Base-by-base conservation (phyloP, 2,888 invertebrate species). In the Dromius quadrimaculatus region DNA sequence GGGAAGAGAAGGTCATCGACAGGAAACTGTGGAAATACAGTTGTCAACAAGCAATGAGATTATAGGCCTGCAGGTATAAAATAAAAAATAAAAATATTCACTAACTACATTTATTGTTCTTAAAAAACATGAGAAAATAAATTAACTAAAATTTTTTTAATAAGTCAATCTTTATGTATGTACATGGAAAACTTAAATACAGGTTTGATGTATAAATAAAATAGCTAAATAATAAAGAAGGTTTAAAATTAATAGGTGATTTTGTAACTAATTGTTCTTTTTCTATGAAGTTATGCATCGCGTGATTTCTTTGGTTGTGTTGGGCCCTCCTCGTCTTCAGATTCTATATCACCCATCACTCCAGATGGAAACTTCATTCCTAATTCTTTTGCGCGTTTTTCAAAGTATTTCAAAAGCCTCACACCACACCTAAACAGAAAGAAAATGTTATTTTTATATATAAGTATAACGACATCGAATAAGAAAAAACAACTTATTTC, bases 401-500 rank as follows among this genome's bases (percentile, higher is more conserved):
- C 87, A 72, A 93, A 89, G 81, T 87, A 91, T 75, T 87, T 88
- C 75, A 91, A 87, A 72, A 95, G 84, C 65, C 88, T 85, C 75
- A 85, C 85, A 62, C 94, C 94, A 78, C 92, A 90, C 80, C 94
- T 94, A 83, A 72, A 85, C 28, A 28, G 8, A 28, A 28, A 28
- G 8, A 8, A 8, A 32, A 6, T 32, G 5, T 43, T 15, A 43
- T n/a, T 8, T 15, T 43, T 5, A n/a, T n/a, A n/a, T n/a, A n/a
- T n/a, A n/a, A n/a, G n/a, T 34, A 43, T 17, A 17, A 34, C 2
- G 19, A 13, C 17, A 38, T 41, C 11, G 32, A 62, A 63, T n/a
- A 22, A n/a, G 9, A n/a, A n/a, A n/a, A n/a, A n/a, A n/a, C n/a
- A n/a, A n/a, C n/a, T n/a, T n/a, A n/a, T n/a, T n/a, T n/a, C n/a